A percentile compares a stretch with the other conserved stretches of the same genome.
Conservation (phyloP, 2,113 vertebrate species). For the Mystacornis crossleyi region DNA sequence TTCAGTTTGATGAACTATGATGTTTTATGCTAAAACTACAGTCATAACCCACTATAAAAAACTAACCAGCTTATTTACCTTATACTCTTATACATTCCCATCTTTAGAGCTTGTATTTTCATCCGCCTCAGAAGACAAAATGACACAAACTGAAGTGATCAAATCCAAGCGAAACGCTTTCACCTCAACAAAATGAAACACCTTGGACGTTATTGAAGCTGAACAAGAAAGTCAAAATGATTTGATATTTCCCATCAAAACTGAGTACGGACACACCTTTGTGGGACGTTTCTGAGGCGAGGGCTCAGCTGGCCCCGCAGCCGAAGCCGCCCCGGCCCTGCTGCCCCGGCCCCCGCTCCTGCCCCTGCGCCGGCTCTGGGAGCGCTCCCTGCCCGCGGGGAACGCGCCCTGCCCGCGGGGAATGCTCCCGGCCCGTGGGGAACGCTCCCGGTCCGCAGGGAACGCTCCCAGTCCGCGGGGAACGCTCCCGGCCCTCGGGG, state of each 20-base stretch:
- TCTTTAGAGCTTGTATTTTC: not conserved
- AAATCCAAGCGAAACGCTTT: conserved; percentile 43
- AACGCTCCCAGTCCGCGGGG: too few relatives aligned
- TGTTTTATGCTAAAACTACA: not conserved
- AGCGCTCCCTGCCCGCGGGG: too few relatives aligned
- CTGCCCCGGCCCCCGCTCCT: not conserved
- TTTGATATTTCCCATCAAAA: not conserved
- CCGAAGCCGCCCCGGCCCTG: too few relatives aligned
- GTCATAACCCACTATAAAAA: not conserved
- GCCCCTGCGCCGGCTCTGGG: not conserved
- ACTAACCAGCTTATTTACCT: not conserved
- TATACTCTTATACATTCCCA: not conserved
- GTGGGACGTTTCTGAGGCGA: not conserved
- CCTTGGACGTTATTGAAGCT: conserved; percentile 31
- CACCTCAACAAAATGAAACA: conserved; percentile 5
- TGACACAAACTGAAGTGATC: not conserved
- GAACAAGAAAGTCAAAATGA: conserved; percentile 26
- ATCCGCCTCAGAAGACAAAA: not conserved
- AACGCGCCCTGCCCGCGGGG: not conserved
- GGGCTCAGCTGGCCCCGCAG: accelerated
- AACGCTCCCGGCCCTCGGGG: not conserved
- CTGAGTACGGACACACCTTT: not conserved
- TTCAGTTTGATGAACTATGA: not conserved
- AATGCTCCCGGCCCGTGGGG: accelerated
- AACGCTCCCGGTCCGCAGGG: too few relatives aligned